Evolutionary conservation across 2,113 vertebrate species (phyloP), one percentile per base, ranked within the genome.

Genomic region (Mus pahari): DNA sequence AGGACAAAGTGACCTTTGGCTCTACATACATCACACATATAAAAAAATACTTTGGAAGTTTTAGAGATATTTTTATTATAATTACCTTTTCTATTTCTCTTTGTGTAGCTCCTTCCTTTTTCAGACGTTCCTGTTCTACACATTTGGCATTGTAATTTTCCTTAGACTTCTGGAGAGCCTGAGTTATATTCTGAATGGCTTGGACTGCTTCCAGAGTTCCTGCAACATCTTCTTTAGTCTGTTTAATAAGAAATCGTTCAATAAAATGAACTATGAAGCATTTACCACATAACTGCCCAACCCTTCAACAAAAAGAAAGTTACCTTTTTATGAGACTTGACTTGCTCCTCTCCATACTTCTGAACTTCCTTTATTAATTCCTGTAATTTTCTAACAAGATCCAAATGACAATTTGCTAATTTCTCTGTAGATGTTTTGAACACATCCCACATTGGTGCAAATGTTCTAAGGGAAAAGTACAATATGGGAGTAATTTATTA

Each of bases 201-300:
- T 99, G 99, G 89, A 99, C 99, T 28, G 99, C 99, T 98, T 99
- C 99, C 96, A 99, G 97, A 31, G 99, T 99, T 97, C 99, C 99
- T 71, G 99, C 98, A 98, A 99, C 99, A 75, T 99, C 99, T 98
- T 99, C 99, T 98, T 99, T 99, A 92, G 99, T 99, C 99, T 99
- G 98, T 90, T 91, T 98, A 97, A 96, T 86, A 98, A 78, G 68
- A 98, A 64, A 98, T 0, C 39, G 17, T 53, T 96, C 96, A 97
- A 98, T 89, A 99, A 98, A 98, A 97, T 66, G 16, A 96, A 66
- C 20, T 78, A 3, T 48, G 87, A 94, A 82, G 39, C 33, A 91
- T 6, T 89, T 50, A 92, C 31, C 89, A 96, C 86, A 22, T 97
- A 53, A 96, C 50, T 81, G 96, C 91, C 2, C 95, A 97, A 50